phyloP scores from a whole-genome alignment of 1,140 invertebrate species.

The Pseudomyrmex flavicornis region DNA sequence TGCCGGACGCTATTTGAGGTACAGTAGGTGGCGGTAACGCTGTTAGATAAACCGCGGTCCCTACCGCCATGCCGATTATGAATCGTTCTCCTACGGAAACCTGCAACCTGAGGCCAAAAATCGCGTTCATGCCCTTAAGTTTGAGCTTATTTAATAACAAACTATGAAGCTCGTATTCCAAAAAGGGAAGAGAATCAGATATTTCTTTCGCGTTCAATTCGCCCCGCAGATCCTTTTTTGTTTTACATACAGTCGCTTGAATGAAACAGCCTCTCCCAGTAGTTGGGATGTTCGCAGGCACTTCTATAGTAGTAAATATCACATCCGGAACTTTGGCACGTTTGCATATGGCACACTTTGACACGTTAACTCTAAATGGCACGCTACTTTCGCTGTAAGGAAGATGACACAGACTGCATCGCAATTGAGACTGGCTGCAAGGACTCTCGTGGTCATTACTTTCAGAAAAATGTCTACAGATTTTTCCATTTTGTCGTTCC shows the following conservation, averaged over 20 bases:
- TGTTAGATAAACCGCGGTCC: constrained; percentile 92
- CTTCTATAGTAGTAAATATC: constrained; percentile 94
- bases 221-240: constrained; percentile 91
- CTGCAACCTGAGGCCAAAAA: constrained; percentile 94
- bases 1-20: constrained; percentile 89
- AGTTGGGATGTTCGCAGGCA: constrained; percentile 90
- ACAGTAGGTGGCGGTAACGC: constrained; percentile 90
- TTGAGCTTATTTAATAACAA: constrained; percentile 96
- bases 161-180: constrained; percentile 98
- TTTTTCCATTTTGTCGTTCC: constrained; percentile 50
- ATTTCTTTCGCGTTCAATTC: constrained; percentile 97
- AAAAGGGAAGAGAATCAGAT: constrained; percentile 95
- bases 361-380: constrained; percentile 89
- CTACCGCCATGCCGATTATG: constrained; percentile 94
- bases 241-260: constrained; percentile 92
- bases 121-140: constrained; percentile 97
- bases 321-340: constrained; percentile 95
- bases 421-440: constrained; percentile 59
- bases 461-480: constrained; percentile 78
- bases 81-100: constrained; percentile 95
- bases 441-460: constrained; percentile 79
- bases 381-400: constrained; percentile 91
- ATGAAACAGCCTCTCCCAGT: constrained; percentile 91
- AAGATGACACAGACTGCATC: constrained; percentile 90
- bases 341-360: constrained; percentile 86